Conservation (phyloP, 1,140 invertebrate genomes). For the Drosophila leontia region DNA sequence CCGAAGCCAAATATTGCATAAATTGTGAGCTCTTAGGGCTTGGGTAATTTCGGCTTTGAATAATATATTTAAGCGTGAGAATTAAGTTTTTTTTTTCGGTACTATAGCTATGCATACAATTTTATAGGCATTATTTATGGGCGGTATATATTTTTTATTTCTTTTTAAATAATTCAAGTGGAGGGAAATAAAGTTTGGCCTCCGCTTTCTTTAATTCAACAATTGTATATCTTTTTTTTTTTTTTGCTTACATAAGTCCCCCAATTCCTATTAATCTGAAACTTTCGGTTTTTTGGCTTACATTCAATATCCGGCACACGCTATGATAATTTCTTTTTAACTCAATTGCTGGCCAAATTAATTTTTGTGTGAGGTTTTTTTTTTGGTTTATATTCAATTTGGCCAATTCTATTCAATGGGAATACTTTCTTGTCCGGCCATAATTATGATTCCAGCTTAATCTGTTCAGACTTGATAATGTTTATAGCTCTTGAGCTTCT, state of each 20-base stretch:
- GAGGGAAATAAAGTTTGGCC: constrained; percentile 14
- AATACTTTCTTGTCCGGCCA: constrained; percentile 25
- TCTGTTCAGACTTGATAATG: constrained; percentile 35
- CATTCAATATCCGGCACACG: constrained; percentile 44
- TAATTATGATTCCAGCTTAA: constrained; percentile 54
- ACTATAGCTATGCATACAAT: constrained; percentile 42
- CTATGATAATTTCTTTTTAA: constrained; percentile 14
- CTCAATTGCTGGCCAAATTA: constrained; percentile 31
- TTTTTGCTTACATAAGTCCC: constrained; percentile 17
- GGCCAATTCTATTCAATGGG: constrained; percentile 47
- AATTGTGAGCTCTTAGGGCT: constrained; percentile 34
- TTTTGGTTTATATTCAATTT: constrained; percentile 17
- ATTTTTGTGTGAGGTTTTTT: constrained; percentile 1
- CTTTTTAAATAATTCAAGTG: constrained; percentile 17
- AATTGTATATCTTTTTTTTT: constrained; percentile 31
- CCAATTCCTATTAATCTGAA: constrained; percentile 24
- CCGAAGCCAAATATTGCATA: constrained; percentile 51
- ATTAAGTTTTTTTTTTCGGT: constrained; percentile 29
- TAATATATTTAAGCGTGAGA: constrained; percentile 73
- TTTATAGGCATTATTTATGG: constrained; percentile 35
- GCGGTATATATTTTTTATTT: constrained; percentile 18
- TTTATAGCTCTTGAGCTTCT: constrained; percentile 46
- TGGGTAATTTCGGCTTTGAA: constrained; percentile 73
- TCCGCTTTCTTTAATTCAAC: constrained; percentile 47
- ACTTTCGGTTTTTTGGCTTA: constrained; percentile 38